Percentiles rank a stretch among this genome's conserved stretches.
These are phyloP conservation scores for Falco berigora DNA, from an alignment of 2,797 vertebrate species.

Conservation along the genomic window DNA sequence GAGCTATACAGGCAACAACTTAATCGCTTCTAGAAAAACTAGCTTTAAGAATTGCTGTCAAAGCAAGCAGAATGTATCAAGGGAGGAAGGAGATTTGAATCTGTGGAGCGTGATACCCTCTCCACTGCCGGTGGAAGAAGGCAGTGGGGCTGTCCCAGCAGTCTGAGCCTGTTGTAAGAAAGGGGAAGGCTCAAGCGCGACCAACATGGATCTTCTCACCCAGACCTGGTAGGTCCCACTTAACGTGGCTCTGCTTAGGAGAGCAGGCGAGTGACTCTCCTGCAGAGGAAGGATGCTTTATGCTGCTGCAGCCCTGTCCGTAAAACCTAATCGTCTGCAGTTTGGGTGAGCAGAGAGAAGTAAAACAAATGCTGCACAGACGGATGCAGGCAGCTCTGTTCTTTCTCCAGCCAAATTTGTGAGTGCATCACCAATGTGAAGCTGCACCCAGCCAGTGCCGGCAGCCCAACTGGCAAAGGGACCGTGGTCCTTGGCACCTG, in stretches of 20 bases:
- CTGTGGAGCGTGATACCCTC: accelerated
- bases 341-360: neutral
- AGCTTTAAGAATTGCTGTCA: neutral
- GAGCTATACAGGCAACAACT: neutral
- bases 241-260: neutral
- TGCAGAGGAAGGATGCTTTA: neutral
- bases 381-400: neutral
- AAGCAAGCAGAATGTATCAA: neutral
- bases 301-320: neutral
- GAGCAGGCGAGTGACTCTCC: neutral
- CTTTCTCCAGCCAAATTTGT: neutral
- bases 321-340: too few species aligned
- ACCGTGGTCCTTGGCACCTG: accelerated
- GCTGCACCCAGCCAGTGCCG: neutral
- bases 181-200: too few species aligned
- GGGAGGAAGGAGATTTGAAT: neutral
- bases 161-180: neutral
- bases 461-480: accelerated
- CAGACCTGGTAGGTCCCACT: neutral
- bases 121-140: neutral
- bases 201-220: neutral
- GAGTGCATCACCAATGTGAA: accelerated
- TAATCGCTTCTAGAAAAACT: neutral
- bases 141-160: neutral
- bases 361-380: neutral